Evolutionary conservation across 53 echinoderm and acorn worm species (phyloP).

Genomic region (Hippasteria phrygiana): DNA sequence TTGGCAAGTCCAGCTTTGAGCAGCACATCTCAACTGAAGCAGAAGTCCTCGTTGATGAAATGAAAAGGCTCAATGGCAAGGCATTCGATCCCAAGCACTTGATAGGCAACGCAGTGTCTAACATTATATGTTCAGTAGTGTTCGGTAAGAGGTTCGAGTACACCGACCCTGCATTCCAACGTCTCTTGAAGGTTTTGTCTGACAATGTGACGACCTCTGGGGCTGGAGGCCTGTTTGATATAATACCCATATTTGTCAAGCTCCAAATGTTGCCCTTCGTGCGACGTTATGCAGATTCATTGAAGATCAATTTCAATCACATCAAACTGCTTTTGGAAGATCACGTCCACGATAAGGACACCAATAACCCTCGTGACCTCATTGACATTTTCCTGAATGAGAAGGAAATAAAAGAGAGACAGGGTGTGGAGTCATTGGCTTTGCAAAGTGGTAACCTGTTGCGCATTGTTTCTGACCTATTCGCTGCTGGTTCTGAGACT

Average conservation of each 20-base stretch:
- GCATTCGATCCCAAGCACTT: slow-evolving; percentile 6
- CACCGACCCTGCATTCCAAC: slow-evolving; percentile 24
- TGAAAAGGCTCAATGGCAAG: background rate
- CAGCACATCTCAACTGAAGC: slow-evolving; percentile 6
- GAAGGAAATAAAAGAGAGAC: background rate
- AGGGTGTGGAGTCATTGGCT: background rate
- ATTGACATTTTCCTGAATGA: background rate
- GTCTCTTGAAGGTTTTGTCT: background rate
- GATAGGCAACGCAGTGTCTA: slow-evolving; percentile 17
- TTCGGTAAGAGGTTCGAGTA: slow-evolving; percentile 26
- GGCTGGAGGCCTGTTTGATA: background rate
- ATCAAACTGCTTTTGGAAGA: background rate
- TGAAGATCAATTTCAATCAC: background rate
- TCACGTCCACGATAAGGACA: background rate
- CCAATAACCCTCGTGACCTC: background rate
- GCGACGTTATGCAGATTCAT: background rate
- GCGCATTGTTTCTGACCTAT: background rate
- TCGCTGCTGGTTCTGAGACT: slow-evolving; percentile 33
- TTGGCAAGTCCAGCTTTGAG: slow-evolving; percentile 37
- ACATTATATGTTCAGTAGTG: slow-evolving; percentile 26
- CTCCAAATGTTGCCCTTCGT: background rate
- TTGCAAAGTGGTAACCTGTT: background rate
- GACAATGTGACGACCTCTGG: background rate
- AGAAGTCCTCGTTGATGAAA: background rate
- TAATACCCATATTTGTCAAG: background rate